These are phyloP conservation scores for Ranitomeya variabilis DNA, from an alignment of 2,113 vertebrate genomes.

Conservation along the genomic window DNA sequence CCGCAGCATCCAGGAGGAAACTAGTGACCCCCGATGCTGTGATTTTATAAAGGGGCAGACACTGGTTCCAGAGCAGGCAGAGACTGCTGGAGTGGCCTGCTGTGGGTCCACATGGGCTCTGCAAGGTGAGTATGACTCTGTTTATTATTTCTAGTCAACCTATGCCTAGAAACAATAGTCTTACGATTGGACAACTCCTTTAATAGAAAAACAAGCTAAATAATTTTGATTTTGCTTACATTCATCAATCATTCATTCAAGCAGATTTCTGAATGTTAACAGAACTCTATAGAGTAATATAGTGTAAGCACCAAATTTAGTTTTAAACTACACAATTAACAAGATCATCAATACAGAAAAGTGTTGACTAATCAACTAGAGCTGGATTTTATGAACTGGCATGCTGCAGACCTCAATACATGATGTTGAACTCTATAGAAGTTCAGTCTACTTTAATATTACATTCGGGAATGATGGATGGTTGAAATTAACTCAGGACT, in stretches of 20 bases:
- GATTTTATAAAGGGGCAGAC: too few relatives aligned
- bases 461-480: slow-evolving; percentile 54
- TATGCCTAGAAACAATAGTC: too few relatives aligned
- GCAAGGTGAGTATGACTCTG: too few relatives aligned
- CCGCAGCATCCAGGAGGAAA: too few relatives aligned
- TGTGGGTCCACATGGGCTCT: too few relatives aligned
- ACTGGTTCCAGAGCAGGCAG: too few relatives aligned
- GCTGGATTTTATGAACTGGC: slow-evolving; percentile 54
- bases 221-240: background rate
- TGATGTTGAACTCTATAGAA: slow-evolving; percentile 52
- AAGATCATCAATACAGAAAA: slow-evolving; percentile 37
- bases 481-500: slow-evolving; percentile 55
- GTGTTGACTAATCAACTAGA: slow-evolving; percentile 48
- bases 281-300: background rate
- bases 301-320: background rate
- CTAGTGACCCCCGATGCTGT: too few relatives aligned
- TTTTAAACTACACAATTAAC: slow-evolving; percentile 25
- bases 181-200: too few relatives aligned
- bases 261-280: slow-evolving; percentile 2
- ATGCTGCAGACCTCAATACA: slow-evolving; percentile 49
- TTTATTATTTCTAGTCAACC: too few relatives aligned
- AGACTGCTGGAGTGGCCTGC: too few relatives aligned
- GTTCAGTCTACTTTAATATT: slow-evolving; percentile 55
- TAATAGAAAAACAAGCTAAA: background rate
- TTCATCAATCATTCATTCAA: background rate